A percentile compares a stretch with the other conserved stretches of the same genome.
Conservation (phyloP, 2,888 invertebrate species). For the Cantharis flavilabris region DNA sequence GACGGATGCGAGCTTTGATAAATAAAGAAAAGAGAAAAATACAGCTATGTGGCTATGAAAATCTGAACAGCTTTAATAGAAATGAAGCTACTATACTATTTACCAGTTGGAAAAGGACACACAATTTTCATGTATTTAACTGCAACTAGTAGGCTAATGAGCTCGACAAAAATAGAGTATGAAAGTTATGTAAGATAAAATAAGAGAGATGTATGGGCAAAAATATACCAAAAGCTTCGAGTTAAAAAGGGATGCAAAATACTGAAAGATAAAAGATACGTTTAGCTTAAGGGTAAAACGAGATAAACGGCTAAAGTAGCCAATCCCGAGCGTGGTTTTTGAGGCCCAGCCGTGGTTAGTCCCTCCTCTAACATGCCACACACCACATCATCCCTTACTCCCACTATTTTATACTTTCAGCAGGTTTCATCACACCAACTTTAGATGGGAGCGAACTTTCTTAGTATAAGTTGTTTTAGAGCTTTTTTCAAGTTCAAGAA, state of each 20-base stretch:
- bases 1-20: constrained; percentile 42
- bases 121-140: constrained; percentile 44
- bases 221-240: constrained; percentile 9
- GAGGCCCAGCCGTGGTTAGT: constrained; percentile 58
- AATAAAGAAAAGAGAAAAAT: constrained; percentile 53
- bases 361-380: constrained; percentile 57
- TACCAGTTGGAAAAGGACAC: constrained; percentile 43
- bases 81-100: constrained; percentile 40
- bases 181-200: background rate
- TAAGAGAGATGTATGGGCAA: constrained; percentile 2
- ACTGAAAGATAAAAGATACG: constrained; percentile 14
- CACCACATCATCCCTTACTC: constrained; percentile 49
- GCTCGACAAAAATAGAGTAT: constrained; percentile 19
- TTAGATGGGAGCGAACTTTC: constrained; percentile 25
- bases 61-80: constrained; percentile 48
- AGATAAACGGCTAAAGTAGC: constrained; percentile 39
- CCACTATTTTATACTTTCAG: constrained; percentile 33
- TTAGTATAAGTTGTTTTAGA: constrained; percentile 7
- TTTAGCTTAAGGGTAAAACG: constrained; percentile 4
- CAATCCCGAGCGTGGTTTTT: constrained; percentile 59
- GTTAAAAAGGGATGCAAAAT: constrained; percentile 21
- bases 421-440: constrained; percentile 22
- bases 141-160: constrained; percentile 25
- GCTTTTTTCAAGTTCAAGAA: background rate
- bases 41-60: constrained; percentile 46